Base-by-base conservation (phyloP, 2,888 invertebrate species). In the Galerucella calmariensis region DNA sequence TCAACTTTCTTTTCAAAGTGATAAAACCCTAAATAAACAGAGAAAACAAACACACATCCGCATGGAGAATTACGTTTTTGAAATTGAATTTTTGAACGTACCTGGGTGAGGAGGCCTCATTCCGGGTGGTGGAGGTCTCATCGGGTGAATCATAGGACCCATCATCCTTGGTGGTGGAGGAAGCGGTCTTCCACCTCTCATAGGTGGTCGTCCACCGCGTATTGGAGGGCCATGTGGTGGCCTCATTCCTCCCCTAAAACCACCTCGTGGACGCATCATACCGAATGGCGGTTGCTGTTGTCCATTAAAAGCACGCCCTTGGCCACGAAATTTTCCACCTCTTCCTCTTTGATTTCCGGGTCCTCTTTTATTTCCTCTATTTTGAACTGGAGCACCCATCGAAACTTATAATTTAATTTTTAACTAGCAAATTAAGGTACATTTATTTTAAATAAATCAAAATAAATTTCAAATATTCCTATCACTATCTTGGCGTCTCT, bases 81-180 rank as follows among this genome's bases (percentile, higher is more conserved):
- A 62, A 62, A 27, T 35, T 11, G 35, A 59, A 20, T 27, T 24
- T 59, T 59, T 41, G 9, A 14, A 46, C 46, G 9, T 44, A 65
- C 63, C 63, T 65, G 63, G 63, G 14, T 61, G 70, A 14, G 72
- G 72, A 9, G 79, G 81, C 24, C 82, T 69, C 77, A 81, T 79
- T 16, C 81, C 79, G 1, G 81, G 84, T 27, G 82, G 84, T 6
- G 84, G 85, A 3, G 84, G 84, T 48, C 84, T 79, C 82, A 85
- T 82, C 1, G 80, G 78, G 8, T 69, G 80, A 73, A 74, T 75
- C 77, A 81, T 82, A 51, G 81, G 81, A 16, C 78, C 82, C 78
- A 81, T 80, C 81, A 82, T 82, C n/a, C 80, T 78, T 61, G 78
- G 78, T 41, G 81, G 80, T 12, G 81, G 80, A 35, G 81, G 81